phyloP scores from a whole-genome alignment of 2,113 vertebrate genomes.

The Xiphophorus maculatus region DNA sequence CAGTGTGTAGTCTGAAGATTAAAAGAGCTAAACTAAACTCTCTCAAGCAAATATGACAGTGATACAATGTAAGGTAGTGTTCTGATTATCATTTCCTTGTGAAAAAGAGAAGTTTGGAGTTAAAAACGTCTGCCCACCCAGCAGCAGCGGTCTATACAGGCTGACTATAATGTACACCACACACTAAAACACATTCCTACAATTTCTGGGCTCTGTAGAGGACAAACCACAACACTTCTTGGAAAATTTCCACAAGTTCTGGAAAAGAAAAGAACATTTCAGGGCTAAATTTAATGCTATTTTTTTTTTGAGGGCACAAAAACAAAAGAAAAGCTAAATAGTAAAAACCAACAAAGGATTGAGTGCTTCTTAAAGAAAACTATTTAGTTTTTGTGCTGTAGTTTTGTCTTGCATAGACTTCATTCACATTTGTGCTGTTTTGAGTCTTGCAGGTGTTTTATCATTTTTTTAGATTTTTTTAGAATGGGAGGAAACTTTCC shows the following conservation, averaged over 20 bases:
- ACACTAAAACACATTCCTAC: constrained; percentile 56
- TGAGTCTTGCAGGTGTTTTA: background rate
- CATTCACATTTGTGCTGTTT: background rate
- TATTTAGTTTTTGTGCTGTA: background rate
- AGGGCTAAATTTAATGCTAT: background rate
- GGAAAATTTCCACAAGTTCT: constrained; percentile 9
- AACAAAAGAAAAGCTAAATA: constrained; percentile 33
- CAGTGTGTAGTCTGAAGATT: constrained; percentile 8
- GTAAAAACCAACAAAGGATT: background rate
- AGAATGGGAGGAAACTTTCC: background rate
- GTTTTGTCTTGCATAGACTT: background rate
- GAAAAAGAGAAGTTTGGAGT: constrained; percentile 7
- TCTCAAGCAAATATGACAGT: constrained; percentile 3
- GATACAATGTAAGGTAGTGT: background rate
- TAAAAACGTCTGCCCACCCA: constrained; percentile 19
- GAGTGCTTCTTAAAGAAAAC: background rate
- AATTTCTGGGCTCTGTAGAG: constrained; percentile 32
- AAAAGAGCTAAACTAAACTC: constrained; percentile 3
- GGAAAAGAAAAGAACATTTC: background rate
- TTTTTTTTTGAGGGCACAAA: background rate
- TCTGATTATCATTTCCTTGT: constrained; percentile 9
- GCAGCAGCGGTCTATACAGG: constrained; percentile 9
- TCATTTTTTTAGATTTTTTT: background rate
- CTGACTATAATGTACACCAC: constrained; percentile 25
- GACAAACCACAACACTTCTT: constrained; percentile 14